A percentile compares a stretch with the other conserved stretches of the same genome.
These are phyloP conservation scores for Calypte anna DNA, from an alignment of 2,113 vertebrate genomes.

Conservation along the genomic window DNA sequence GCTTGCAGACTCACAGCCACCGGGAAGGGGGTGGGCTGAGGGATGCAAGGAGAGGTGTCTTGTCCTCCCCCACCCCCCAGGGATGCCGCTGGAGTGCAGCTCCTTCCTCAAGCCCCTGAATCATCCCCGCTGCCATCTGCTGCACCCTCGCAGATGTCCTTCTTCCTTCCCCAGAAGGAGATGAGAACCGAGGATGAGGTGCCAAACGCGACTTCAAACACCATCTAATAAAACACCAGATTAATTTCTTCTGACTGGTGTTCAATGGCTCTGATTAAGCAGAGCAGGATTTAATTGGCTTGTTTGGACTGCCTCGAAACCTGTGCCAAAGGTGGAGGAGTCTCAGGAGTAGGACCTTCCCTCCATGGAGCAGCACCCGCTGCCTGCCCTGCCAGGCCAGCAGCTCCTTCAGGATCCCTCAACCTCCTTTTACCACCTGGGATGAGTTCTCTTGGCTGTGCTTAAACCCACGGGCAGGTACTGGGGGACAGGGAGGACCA, in stretches of 20 bases:
- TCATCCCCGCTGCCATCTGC: slow-evolving; percentile 65
- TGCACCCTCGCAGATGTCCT: slow-evolving; percentile 67
- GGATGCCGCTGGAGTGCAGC: slow-evolving; percentile 40
- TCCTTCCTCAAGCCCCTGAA: slow-evolving; percentile 64
- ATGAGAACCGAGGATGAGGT: slow-evolving; percentile 46
- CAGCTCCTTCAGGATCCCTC: not conserved
- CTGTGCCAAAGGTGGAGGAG: not conserved
- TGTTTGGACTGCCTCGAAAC: slow-evolving; percentile 32
- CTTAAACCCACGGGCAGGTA: not conserved
- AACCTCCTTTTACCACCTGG: not conserved
- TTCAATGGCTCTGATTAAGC: slow-evolving; percentile 68
- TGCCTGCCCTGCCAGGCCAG: not conserved
- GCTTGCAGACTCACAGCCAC: not conserved
- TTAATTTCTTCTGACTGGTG: slow-evolving; percentile 67
- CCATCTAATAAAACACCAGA: slow-evolving; percentile 64
- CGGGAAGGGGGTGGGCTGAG: not conserved
- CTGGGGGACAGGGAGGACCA: not conserved
- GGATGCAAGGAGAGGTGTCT: slow-evolving; percentile 44
- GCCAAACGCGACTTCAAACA: slow-evolving; percentile 59
- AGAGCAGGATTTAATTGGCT: slow-evolving; percentile 66
- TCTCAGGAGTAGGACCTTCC: not conserved
- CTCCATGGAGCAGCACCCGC: not conserved
- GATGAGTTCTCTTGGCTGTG: not conserved
- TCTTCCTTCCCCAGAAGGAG: slow-evolving; percentile 70
- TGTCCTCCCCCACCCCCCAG: not conserved